Evolutionary conservation across 2,888 invertebrate species (phyloP).

Genomic region (Xanthorhoe designata): DNA sequence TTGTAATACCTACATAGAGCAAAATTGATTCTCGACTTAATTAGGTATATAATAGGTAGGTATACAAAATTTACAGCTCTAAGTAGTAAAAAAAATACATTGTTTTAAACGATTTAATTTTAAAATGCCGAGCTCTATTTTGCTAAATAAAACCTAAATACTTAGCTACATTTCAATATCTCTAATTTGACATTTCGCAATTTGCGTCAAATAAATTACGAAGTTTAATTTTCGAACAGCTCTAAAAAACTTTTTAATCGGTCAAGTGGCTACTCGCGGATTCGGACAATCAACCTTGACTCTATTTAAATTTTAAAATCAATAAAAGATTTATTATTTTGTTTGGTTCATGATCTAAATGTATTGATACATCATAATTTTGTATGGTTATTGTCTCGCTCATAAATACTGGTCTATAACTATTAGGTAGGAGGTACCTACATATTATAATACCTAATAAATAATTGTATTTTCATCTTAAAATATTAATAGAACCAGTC

Average conservation of each 20-base stretch:
- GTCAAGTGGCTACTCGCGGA: constrained; percentile 37
- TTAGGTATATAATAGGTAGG: too few relatives aligned
- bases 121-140: neutral
- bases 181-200: constrained; percentile 5
- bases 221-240: constrained; percentile 25
- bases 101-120: neutral
- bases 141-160: neutral
- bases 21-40: too few relatives aligned
- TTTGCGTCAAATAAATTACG: constrained; percentile 27
- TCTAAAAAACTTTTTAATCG: constrained; percentile 31
- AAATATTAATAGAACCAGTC: neutral
- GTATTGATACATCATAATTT: constrained; percentile 25
- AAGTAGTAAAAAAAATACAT: neutral
- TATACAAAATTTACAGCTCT: too few relatives aligned
- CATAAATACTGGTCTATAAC: constrained; percentile 20
- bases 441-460: constrained; percentile 13
- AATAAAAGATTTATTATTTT: constrained; percentile 44
- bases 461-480: neutral
- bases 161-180: neutral
- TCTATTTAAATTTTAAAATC: constrained; percentile 35
- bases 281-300: constrained; percentile 36
- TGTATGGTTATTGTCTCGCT: constrained; percentile 24
- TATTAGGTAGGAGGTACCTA: neutral
- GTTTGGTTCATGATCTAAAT: constrained; percentile 36
- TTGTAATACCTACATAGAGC: too few relatives aligned